Evolutionary conservation across 92 coral and sea anemone genomes (phyloP), one percentile per base, ranked within the genome.

Genomic region (Zoanthus sociatus): DNA sequence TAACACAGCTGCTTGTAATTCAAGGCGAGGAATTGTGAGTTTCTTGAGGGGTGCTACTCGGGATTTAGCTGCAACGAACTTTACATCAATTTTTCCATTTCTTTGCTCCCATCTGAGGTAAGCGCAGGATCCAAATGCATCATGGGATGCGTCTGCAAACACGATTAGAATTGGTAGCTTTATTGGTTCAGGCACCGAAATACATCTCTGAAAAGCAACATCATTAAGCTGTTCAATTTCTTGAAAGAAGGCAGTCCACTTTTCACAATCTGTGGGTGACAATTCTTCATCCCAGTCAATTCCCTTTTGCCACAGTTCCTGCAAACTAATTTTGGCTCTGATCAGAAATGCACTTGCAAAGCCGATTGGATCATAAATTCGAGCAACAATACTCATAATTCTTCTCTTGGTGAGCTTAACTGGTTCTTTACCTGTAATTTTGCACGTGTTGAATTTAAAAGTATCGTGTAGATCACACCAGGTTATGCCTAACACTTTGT

Each of bases 351-450:
- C 93, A 42, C 87, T 26, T 60, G 87, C 84, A 77, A 90, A 86
- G 45, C 93, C 93, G 30, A 87, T 66, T 71, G 90, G 93, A 61
- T 90, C 88, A 83, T 56, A 91, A 45, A 87, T 89, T 45, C 91
- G 71, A 45, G 93, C 88, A 26, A 90, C 76, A 77, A 82, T 55
- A 68, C 91, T 91, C 15, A 83, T 75, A 42, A 87, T 69, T 76
- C 58, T 61, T 84, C 86, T 78, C 90, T 88, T 88, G 15, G 47
- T 79, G 9, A 79, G 76, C 73, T 56, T 79, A 73, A 78, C 50
- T 15, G 73, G 9, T n/a, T 64, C 90, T 31, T 17, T 20, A 21
- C 26, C 73, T 68, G 16, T 69, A 31, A 69, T 11, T 48, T 77
- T 46, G 66, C 69, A 21, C 26, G 78, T 71, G 37, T 20, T 32